A percentile compares a stretch with the other conserved stretches of the same genome.
These are phyloP conservation scores for Caenorhabditis briggsae DNA, from an alignment of 1,140 invertebrate genomes.

Conservation along the genomic window DNA sequence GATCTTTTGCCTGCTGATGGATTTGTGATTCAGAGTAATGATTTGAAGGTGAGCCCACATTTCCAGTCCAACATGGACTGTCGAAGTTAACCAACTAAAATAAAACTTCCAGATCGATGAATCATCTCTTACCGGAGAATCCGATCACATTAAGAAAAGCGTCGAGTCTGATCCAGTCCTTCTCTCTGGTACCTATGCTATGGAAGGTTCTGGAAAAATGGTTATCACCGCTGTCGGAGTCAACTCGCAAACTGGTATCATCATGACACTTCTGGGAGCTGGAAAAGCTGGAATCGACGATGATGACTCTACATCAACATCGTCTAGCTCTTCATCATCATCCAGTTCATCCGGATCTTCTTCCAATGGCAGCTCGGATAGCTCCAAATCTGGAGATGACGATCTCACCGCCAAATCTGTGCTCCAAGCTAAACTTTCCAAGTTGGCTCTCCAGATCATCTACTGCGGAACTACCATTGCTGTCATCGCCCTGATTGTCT, in stretches of 20 bases:
- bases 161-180: constrained; percentile 75
- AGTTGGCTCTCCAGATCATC: constrained; percentile 78
- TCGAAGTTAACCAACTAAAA: not conserved
- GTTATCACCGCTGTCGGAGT: constrained; percentile 77
- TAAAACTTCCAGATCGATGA: constrained; percentile 71
- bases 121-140: constrained; percentile 78
- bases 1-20: constrained; percentile 78
- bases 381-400: constrained; percentile 39
- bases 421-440: constrained; percentile 77
- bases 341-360: constrained; percentile 37
- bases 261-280: constrained; percentile 79
- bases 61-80: not conserved
- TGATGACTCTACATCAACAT: constrained; percentile 45
- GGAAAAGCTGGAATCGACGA: constrained; percentile 63
- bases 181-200: constrained; percentile 78
- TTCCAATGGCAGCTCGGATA: not conserved
- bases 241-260: constrained; percentile 78
- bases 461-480: constrained; percentile 74
- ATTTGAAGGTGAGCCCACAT: constrained; percentile 69
- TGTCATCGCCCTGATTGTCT: constrained; percentile 72
- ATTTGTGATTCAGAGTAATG: constrained; percentile 77
- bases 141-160: constrained; percentile 76
- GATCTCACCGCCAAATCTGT: constrained; percentile 69
- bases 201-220: constrained; percentile 78
- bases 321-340: constrained; percentile 8